A percentile compares a stretch with the other conserved stretches of the same genome.
Conservation (phyloP, 2,888 invertebrate species). For the Lepidocyrtinus sp. region DNA sequence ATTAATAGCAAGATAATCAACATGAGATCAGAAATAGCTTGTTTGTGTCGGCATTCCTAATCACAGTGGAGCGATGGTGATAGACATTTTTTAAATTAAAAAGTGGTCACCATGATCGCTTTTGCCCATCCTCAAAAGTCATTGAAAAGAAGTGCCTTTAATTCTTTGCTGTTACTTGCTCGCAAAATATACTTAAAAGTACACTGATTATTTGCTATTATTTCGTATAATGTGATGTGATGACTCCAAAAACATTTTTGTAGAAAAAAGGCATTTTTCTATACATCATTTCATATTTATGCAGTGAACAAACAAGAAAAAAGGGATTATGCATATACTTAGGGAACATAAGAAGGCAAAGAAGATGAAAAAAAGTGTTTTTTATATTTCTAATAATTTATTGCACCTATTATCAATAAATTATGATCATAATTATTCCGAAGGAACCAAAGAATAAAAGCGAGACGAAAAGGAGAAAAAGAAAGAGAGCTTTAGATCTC, state of each 20-base stretch:
- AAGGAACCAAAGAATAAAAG: constrained; percentile 41
- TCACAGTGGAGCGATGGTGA: neutral
- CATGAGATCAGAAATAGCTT: constrained; percentile 17
- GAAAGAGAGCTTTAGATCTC: neutral
- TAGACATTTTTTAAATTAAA: constrained; percentile 20
- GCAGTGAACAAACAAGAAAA: constrained; percentile 23
- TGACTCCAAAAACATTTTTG: constrained; percentile 12
- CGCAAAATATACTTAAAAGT: constrained; percentile 9
- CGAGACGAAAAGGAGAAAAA: constrained; percentile 13
- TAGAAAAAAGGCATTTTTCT: constrained; percentile 21
- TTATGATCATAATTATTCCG: constrained; percentile 62
- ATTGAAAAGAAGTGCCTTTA: neutral
- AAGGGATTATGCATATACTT: constrained; percentile 27
- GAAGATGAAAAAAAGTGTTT: constrained; percentile 47
- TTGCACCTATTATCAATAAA: constrained; percentile 63
- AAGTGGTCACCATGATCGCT: constrained; percentile 12
- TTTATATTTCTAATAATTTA: constrained; percentile 61
- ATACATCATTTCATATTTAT: neutral
- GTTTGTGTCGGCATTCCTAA: constrained; percentile 16
- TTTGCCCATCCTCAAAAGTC: constrained; percentile 2
- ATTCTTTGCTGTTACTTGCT: constrained; percentile 1
- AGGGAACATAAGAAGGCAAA: neutral
- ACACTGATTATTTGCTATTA: constrained; percentile 21
- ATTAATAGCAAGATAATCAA: constrained; percentile 10
- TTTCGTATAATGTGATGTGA: constrained; percentile 2